These are phyloP conservation scores for Apoda limacodes DNA, from an alignment of 2,888 invertebrate species.

Conservation along the genomic window DNA sequence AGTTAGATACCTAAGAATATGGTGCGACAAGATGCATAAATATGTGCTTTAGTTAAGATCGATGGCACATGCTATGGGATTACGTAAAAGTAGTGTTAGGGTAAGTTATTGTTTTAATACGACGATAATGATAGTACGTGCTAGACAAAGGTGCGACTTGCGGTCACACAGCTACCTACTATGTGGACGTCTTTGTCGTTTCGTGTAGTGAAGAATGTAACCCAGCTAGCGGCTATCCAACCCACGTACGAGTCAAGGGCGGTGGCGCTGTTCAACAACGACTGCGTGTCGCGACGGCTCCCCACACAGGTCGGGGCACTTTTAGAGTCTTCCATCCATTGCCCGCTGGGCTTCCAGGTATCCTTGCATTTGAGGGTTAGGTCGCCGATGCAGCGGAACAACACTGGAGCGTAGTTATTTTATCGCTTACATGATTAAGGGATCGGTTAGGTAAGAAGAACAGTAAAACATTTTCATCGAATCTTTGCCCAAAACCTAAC, in stretches of 20 bases:
- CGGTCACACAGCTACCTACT: conserved; percentile 40
- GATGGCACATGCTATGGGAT: background rate
- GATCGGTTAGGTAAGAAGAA: too few relatives aligned
- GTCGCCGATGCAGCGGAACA: conserved; percentile 64
- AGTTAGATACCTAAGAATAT: too few relatives aligned
- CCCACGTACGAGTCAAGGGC: conserved; percentile 59
- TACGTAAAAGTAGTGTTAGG: background rate
- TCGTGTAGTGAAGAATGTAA: conserved; percentile 46
- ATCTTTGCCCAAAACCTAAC: too few relatives aligned
- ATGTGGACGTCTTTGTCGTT: conserved; percentile 47
- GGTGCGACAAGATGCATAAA: too few relatives aligned
- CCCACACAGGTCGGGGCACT: conserved; percentile 39
- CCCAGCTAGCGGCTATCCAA: conserved; percentile 57
- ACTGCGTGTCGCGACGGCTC: conserved; percentile 41
- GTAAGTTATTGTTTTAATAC: background rate
- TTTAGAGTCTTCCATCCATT: conserved; percentile 16
- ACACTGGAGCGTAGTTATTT: too few relatives aligned
- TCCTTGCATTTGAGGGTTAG: conserved; percentile 50
- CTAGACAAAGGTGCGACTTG: conserved; percentile 10
- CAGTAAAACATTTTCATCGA: too few relatives aligned
- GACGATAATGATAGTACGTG: conserved; percentile 9
- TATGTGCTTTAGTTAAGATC: too few relatives aligned
- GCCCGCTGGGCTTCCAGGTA: conserved; percentile 39
- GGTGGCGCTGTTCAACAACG: conserved; percentile 47
- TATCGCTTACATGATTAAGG: too few relatives aligned